A percentile compares a stretch with the other conserved stretches of the same genome.
Conservation (phyloP, 1,140 invertebrate genomes). For the Listronotus bonariensis region DNA sequence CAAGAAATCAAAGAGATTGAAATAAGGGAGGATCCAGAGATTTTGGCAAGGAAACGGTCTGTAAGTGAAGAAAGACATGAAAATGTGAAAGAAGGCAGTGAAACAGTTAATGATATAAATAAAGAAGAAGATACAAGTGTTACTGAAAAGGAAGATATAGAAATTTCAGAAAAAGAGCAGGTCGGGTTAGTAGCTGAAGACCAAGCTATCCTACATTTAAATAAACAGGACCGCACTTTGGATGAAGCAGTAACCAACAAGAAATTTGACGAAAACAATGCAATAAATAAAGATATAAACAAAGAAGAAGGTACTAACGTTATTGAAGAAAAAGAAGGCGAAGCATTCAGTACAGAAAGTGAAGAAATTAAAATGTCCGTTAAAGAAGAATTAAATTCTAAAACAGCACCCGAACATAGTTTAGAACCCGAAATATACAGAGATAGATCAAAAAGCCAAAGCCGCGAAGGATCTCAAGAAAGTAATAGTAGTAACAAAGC, state of each 20-base stretch:
- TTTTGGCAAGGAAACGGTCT: not conserved
- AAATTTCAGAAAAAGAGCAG: not conserved
- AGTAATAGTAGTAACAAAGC: slow-evolving; percentile 1
- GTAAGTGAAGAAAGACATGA: not conserved
- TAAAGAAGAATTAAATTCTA: not conserved
- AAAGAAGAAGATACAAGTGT: not conserved
- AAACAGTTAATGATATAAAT: not conserved
- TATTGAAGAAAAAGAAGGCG: not conserved
- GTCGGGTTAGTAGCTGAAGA: too few species aligned
- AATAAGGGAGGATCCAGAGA: not conserved
- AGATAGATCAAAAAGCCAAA: not conserved
- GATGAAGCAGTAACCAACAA: not conserved
- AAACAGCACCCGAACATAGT: not conserved
- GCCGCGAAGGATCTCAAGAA: not conserved
- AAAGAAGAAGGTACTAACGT: too few species aligned
- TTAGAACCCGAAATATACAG: not conserved
- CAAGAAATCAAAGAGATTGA: not conserved
- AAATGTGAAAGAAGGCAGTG: not conserved
- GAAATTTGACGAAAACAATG: too few species aligned
- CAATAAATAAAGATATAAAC: too few species aligned
- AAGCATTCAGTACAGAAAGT: not conserved
- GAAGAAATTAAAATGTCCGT: not conserved
- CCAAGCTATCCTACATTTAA: not conserved
- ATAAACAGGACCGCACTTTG: not conserved
- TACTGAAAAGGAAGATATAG: not conserved